These are phyloP conservation scores for Drosophila austrosaltans DNA, from an alignment of 2,888 invertebrate genomes.

Conservation along the genomic window DNA sequence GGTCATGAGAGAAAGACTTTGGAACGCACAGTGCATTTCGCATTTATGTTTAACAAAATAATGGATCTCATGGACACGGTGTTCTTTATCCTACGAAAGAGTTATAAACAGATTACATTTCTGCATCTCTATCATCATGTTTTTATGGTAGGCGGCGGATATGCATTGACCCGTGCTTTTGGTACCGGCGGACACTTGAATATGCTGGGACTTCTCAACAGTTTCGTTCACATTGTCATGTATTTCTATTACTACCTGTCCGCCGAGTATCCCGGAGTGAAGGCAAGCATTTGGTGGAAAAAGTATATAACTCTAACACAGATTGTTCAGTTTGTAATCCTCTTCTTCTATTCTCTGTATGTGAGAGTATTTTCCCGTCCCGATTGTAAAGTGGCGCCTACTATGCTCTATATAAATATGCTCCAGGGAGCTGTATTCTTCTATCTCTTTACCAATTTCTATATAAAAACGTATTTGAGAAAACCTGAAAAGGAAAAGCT, in stretches of 20 bases:
- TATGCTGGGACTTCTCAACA: slow-evolving; percentile 88
- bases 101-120: slow-evolving; percentile 57
- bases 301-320: slow-evolving; percentile 92
- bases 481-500: neutral
- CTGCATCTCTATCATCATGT: slow-evolving; percentile 63
- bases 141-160: slow-evolving; percentile 37
- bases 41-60: slow-evolving; percentile 48
- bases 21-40: slow-evolving; percentile 33
- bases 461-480: slow-evolving; percentile 39
- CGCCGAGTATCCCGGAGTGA: slow-evolving; percentile 88
- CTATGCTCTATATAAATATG: slow-evolving; percentile 28
- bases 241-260: slow-evolving; percentile 91
- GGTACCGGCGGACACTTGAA: slow-evolving; percentile 87
- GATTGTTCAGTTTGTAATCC: slow-evolving; percentile 86
- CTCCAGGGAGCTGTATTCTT: slow-evolving; percentile 35
- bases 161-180: slow-evolving; percentile 75
- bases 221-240: slow-evolving; percentile 91
- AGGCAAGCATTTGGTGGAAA: slow-evolving; percentile 89
- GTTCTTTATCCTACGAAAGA: slow-evolving; percentile 62
- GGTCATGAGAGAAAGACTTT: slow-evolving; percentile 31
- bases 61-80: slow-evolving; percentile 59
- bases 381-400: slow-evolving; percentile 35
- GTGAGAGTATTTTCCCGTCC: slow-evolving; percentile 42
- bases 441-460: slow-evolving; percentile 50
- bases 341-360: slow-evolving; percentile 35